Conservation (phyloP, 2,113 vertebrate genomes). For the Brachypteracias leptosomus region DNA sequence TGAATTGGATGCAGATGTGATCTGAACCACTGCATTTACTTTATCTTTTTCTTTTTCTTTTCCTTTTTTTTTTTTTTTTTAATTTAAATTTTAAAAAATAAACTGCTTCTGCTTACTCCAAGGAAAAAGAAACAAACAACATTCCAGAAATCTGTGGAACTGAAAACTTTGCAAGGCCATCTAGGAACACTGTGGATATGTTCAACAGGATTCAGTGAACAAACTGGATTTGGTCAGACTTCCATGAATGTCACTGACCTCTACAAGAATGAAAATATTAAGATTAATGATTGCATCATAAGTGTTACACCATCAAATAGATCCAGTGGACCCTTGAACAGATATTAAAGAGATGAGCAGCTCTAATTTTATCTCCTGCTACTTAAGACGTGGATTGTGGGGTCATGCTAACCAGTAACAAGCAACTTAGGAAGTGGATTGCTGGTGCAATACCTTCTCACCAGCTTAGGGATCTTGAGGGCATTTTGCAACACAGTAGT, state of each 20-base stretch:
- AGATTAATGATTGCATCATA: not conserved
- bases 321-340: not conserved
- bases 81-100: too few relatives aligned
- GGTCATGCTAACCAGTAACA: not conserved
- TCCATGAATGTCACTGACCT: not conserved
- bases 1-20: not conserved
- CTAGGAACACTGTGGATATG: not conserved
- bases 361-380: not conserved
- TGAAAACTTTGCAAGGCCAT: not conserved
- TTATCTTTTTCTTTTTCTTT: too few relatives aligned
- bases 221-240: not conserved
- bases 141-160: not conserved
- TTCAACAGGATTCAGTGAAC: not conserved
- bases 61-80: not conserved
- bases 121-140: not conserved
- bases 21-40: not conserved
- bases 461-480: not conserved
- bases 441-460: not conserved
- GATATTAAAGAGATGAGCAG: not conserved
- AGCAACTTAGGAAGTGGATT: not conserved
- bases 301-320: not conserved
- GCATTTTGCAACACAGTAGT: not conserved
- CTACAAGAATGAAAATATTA: not conserved
- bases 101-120: not conserved
- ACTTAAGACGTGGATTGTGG: not conserved